Evolutionary conservation across 2,113 vertebrate species (phyloP).

Genomic region (Carassius gibelio): DNA sequence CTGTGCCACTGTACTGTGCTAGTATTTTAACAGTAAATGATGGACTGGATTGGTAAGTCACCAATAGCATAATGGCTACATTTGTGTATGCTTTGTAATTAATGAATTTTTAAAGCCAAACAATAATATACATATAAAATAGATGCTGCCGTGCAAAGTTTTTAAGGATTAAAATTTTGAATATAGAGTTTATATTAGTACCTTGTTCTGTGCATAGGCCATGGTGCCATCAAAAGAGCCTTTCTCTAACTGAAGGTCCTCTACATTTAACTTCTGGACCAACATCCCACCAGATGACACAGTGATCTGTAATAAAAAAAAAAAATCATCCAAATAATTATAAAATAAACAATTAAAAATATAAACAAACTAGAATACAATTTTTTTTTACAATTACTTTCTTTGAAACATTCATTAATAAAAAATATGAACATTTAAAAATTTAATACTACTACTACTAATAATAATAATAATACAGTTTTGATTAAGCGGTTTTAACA

Average conservation of each 20-base stretch:
- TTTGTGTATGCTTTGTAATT: not conserved
- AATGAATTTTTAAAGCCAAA: not conserved
- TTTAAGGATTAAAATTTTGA: not conserved
- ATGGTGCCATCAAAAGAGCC: conserved; percentile 84
- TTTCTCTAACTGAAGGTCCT: conserved; percentile 81
- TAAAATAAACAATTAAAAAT: not conserved
- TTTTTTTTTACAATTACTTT: no score
- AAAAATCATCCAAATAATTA: not conserved
- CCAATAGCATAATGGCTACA: not conserved
- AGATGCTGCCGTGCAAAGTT: not conserved
- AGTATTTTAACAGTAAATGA: not conserved
- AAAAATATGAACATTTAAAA: not conserved
- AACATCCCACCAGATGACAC: conserved; percentile 90
- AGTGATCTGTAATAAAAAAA: conserved; percentile 72
- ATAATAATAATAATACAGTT: not conserved
- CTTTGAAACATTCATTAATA: not conserved
- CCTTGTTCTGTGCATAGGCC: conserved; percentile 90
- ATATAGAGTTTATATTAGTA: conserved; percentile 53
- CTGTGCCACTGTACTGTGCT: not conserved
- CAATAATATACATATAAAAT: not conserved
- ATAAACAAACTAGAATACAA: not conserved
- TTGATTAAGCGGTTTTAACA: not conserved
- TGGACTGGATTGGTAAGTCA: not conserved
- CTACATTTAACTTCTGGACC: conserved; percentile 82
- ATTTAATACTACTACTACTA: no score